These are phyloP conservation scores for Uropsilus gracilis DNA, from an alignment of 2,113 vertebrate species.

Conservation along the genomic window DNA sequence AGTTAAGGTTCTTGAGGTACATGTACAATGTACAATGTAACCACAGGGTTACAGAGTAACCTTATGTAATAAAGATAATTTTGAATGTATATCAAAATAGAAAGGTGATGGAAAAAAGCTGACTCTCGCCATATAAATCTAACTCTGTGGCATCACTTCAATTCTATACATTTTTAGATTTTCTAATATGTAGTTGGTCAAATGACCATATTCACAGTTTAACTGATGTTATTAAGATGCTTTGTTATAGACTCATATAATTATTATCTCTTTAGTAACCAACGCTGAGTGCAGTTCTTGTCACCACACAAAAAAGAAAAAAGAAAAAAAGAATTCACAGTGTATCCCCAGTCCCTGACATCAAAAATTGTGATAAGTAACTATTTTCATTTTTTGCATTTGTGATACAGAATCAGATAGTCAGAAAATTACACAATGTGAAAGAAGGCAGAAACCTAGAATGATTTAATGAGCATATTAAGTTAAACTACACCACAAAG, in stretches of 20 bases:
- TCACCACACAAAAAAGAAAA: neutral
- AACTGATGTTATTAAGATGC: neutral
- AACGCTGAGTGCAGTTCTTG: neutral
- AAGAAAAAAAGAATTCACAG: neutral
- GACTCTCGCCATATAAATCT: neutral
- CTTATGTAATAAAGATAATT: constrained; percentile 37
- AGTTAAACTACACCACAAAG: neutral
- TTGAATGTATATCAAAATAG: neutral
- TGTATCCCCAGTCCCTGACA: neutral
- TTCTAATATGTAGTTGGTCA: neutral
- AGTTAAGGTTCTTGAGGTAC: neutral
- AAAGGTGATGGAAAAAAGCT: neutral
- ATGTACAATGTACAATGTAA: too few relatives aligned
- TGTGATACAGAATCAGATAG: neutral
- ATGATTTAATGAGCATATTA: neutral
- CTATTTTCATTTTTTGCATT: neutral
- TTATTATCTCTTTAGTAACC: neutral
- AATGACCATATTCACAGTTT: neutral
- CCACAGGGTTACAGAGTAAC: neutral
- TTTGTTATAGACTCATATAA: neutral
- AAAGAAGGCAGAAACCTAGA: neutral
- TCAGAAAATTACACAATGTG: neutral
- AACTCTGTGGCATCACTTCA: neutral
- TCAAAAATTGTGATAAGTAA: neutral
- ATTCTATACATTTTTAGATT: neutral